A percentile compares a stretch with the other conserved stretches of the same genome.
These are phyloP conservation scores for Spisula subtruncata DNA, from an alignment of 2,888 invertebrate genomes.

Conservation along the genomic window DNA sequence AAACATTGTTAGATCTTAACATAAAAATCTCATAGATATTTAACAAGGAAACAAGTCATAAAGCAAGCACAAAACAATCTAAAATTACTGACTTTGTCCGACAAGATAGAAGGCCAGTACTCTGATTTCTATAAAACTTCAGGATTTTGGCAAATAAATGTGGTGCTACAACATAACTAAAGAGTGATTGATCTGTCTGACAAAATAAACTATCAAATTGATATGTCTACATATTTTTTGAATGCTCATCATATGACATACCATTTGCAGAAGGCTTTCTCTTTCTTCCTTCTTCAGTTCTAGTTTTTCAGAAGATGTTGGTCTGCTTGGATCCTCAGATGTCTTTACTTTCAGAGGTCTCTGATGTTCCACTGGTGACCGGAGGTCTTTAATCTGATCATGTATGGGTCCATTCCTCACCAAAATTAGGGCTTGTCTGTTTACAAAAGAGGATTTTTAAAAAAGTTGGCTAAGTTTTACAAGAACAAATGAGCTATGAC, in stretches of 20 bases:
- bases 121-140: too few species aligned
- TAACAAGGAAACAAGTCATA: neutral
- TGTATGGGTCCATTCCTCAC: constrained; percentile 50
- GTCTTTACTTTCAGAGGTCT: constrained; percentile 45
- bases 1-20: too few species aligned
- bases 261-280: constrained; percentile 29
- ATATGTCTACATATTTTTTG: too few species aligned
- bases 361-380: constrained; percentile 49
- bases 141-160: too few species aligned
- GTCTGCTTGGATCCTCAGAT: constrained; percentile 14
- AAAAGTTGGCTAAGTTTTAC: neutral
- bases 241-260: constrained; percentile 6
- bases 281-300: constrained; percentile 27
- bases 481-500: neutral
- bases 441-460: neutral
- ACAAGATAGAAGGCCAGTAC: too few species aligned
- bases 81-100: too few species aligned
- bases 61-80: neutral
- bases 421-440: constrained; percentile 50
- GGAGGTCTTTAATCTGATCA: constrained; percentile 42
- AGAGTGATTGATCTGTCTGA: too few species aligned
- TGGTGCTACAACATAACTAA: too few species aligned
- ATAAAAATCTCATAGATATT: too few species aligned
- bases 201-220: too few species aligned
- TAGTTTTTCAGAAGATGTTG: neutral